Evolutionary conservation across 2,113 vertebrate genomes (phyloP), one percentile per base, ranked within the genome.

Genomic region (Callorhinus ursinus): DNA sequence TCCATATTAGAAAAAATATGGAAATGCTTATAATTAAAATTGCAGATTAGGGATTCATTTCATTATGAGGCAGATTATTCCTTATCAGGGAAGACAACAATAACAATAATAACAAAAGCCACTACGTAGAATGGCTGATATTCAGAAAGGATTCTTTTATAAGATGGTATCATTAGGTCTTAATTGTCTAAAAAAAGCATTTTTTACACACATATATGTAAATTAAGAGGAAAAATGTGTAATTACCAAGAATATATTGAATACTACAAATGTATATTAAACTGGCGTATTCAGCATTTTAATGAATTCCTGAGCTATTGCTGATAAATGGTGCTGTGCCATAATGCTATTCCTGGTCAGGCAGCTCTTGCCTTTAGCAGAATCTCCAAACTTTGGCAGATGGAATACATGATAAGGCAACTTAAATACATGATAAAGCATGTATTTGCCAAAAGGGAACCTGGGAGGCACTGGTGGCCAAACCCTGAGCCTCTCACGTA

Each of bases 131-230:
- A 67, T 61, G 59, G 2, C 77, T 90, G 51, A 19, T 86, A 53
- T 59, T 88, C 46, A 95, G 51, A 46, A 74, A 83, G 59, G 9
- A 67, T 59, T 93, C 49, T 76, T 85, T 95, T 51, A 26, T 36
- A 33, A 81, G n/a, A 63, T 83, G 59, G 7, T 79, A 28, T 55
- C 69, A 79, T 53, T 89, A 69, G 18, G 19, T 89, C 65, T 94
- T 94, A 72, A 71, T 83, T 90, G 36, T 46, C 90, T 96, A 31
- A 83, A 94, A 86, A 8, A 87, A 81, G 16, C 24, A 89, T 83
- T 18, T 18, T 46, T 90, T 90, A 33, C 6, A 84, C 0, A 36
- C 19, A 33, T 46, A 26, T 15, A 76, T 67, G 7, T 89, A 71
- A 82, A 86, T 65, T 85, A 28, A 83, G 14, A 88, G 24, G 31